Evolutionary conservation across 2,888 invertebrate species (phyloP).

Genomic region (Drosophila kuntzei): DNA sequence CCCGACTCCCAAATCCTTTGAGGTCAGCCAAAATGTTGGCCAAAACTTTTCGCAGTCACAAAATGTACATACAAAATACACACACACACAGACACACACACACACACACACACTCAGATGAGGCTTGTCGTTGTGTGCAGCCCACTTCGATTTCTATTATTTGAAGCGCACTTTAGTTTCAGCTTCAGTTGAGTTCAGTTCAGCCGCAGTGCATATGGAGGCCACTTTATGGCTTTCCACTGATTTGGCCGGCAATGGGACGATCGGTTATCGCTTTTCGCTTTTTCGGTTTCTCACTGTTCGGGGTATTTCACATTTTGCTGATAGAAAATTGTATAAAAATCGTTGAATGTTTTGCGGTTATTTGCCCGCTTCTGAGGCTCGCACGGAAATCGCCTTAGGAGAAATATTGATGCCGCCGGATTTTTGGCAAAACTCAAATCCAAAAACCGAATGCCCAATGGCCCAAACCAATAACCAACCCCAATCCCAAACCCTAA

Average conservation of each 20-base stretch:
- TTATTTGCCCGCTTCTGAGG: constrained; percentile 49
- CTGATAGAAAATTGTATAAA: constrained; percentile 59
- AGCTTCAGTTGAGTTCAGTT: constrained; percentile 32
- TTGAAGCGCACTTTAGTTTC: constrained; percentile 46
- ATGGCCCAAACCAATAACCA: constrained; percentile 21
- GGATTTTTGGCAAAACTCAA: constrained; percentile 28
- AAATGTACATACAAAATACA: constrained; percentile 13
- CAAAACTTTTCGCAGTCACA: constrained; percentile 32
- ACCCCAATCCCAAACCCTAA: constrained; percentile 16
- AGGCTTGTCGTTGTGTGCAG: constrained; percentile 18
- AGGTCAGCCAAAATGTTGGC: constrained; percentile 65
- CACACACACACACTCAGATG: neutral
- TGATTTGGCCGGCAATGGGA: constrained; percentile 51
- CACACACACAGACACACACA: constrained; percentile 14
- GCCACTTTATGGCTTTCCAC: constrained; percentile 69
- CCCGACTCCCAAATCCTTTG: constrained; percentile 68
- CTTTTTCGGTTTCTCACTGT: neutral
- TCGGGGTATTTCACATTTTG: neutral
- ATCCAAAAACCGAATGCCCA: constrained; percentile 11
- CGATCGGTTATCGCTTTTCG: constrained; percentile 23
- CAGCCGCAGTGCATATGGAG: constrained; percentile 66
- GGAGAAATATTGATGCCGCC: constrained; percentile 72
- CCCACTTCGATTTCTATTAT: constrained; percentile 68
- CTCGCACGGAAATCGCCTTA: constrained; percentile 63
- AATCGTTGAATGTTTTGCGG: constrained; percentile 65